Conservation (phyloP, 2,888 invertebrate genomes). For the Agapostemon virescens region DNA sequence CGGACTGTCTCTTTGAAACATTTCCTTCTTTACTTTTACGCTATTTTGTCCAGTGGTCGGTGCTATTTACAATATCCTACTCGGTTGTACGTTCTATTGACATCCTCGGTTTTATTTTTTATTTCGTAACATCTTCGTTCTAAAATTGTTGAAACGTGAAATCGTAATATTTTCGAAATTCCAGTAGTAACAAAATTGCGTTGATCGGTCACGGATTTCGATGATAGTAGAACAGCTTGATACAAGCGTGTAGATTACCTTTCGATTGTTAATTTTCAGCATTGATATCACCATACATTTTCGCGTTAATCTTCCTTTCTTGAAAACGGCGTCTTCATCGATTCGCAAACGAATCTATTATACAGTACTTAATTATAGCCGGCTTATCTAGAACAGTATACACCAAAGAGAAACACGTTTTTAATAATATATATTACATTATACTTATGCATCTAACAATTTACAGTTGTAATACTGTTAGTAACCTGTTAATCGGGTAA, state of each 20-base stretch:
- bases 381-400: background rate
- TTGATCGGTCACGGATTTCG: conserved; percentile 7
- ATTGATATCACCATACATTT: background rate
- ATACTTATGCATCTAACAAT: too few species aligned
- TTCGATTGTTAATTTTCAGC: background rate
- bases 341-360: background rate
- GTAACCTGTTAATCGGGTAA: too few species aligned
- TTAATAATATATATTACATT: background rate
- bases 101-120: background rate
- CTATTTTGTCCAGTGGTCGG: background rate
- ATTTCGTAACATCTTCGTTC: background rate
- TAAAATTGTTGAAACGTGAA: background rate
- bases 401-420: background rate
- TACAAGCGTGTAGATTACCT: background rate
- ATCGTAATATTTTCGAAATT: background rate
- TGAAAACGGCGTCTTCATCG: background rate
- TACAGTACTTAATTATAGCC: background rate
- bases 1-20: background rate
- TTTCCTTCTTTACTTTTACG: background rate
- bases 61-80: background rate
- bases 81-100: background rate
- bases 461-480: too few species aligned
- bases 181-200: conserved; percentile 18
- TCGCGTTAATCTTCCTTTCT: background rate
- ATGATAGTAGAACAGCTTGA: background rate